These are phyloP conservation scores for Corythoichthys haematopterus DNA, from an alignment of 2,113 vertebrate species.

Conservation along the genomic window DNA sequence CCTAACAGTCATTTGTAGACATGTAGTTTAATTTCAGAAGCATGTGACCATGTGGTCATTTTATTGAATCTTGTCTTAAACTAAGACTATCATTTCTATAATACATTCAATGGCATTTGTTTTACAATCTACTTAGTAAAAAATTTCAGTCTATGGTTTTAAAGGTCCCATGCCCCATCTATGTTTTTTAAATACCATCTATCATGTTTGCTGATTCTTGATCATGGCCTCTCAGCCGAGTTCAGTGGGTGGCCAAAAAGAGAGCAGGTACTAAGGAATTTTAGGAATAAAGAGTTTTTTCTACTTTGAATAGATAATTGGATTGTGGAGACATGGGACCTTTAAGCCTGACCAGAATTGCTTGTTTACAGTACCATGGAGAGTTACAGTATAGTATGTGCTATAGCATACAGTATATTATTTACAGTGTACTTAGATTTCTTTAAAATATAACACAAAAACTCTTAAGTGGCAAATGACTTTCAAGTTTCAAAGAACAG, in stretches of 20 bases:
- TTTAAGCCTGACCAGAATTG: conserved; percentile 4
- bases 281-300: no score
- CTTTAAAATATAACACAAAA: conserved; percentile 15
- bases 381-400: conserved; percentile 20
- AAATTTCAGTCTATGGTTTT: conserved; percentile 15
- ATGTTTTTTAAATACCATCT: no score
- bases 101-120: conserved; percentile 17
- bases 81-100: conserved; percentile 18
- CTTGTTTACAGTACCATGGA: conserved; percentile 25
- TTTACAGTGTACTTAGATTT: not conserved
- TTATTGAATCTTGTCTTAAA: not conserved
- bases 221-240: no score
- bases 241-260: no score
- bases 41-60: not conserved
- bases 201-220: no score
- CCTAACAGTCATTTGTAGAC: not conserved
- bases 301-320: no score
- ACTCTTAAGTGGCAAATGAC: conserved; percentile 12
- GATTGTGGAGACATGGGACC: no score
- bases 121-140: conserved; percentile 8
- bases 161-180: no score
- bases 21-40: not conserved
- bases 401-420: conserved; percentile 11
- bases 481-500: conserved; percentile 36
- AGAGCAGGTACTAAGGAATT: no score